Evolutionary conservation across 35 echinoderm and acorn worm genomes (phyloP).

Genomic region (Heliocidaris erythrogramma): DNA sequence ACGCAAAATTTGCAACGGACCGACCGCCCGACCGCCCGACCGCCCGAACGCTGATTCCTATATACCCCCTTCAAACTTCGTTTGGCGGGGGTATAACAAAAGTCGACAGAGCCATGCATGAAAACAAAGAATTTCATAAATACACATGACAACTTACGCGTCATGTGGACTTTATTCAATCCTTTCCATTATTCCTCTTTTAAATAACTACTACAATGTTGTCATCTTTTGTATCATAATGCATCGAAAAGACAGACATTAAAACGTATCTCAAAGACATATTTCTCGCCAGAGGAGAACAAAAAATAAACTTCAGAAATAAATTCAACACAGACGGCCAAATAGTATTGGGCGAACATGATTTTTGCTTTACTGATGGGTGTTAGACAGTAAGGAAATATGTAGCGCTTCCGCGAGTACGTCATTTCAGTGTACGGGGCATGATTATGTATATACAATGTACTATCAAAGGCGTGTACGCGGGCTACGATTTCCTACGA

Average conservation of each 20-base stretch:
- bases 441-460: background rate
- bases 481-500: background rate
- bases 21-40: too few relatives aligned
- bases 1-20: too few relatives aligned
- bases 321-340: background rate
- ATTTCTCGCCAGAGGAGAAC: background rate
- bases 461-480: background rate
- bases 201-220: background rate
- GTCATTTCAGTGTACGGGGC: background rate
- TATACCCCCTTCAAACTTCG: too few relatives aligned
- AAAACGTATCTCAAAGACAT: background rate
- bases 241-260: background rate
- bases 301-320: background rate
- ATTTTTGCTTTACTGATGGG: too few relatives aligned
- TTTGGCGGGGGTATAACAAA: too few relatives aligned
- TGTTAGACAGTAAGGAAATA: too few relatives aligned
- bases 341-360: too few relatives aligned
- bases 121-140: background rate
- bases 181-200: background rate
- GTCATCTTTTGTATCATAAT: background rate
- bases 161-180: background rate
- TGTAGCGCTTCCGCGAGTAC: too few relatives aligned
- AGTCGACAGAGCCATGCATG: too few relatives aligned
- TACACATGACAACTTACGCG: conserved; percentile 11
- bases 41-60: too few relatives aligned